A percentile compares a stretch with the other conserved stretches of the same genome.
These are phyloP conservation scores for Lycodopsis pacificus DNA, from an alignment of 2,797 vertebrate genomes.

Conservation along the genomic window DNA sequence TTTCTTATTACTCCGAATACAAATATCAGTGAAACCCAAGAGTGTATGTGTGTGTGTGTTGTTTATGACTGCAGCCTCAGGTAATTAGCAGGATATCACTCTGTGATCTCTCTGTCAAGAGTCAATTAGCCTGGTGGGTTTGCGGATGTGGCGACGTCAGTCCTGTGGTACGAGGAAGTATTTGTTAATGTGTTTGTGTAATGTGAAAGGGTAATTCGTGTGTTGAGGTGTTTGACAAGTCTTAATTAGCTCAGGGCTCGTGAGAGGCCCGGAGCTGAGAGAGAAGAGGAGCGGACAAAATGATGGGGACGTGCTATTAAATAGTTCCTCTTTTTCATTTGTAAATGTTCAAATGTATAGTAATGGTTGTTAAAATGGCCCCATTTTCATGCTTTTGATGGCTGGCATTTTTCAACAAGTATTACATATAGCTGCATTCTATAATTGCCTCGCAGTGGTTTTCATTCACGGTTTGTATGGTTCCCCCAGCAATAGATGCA, in stretches of 20 bases:
- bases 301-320: slow-evolving; percentile 28
- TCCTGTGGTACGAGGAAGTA: slow-evolving; percentile 60
- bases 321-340: slow-evolving; percentile 5
- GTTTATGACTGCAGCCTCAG: slow-evolving; percentile 60
- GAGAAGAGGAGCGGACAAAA: slow-evolving; percentile 21
- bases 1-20: slow-evolving; percentile 77
- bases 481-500: not conserved
- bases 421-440: not conserved
- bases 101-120: slow-evolving; percentile 82
- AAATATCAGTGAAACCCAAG: slow-evolving; percentile 51
- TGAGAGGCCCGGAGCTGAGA: slow-evolving; percentile 31
- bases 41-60: slow-evolving; percentile 16
- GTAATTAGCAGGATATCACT: slow-evolving; percentile 83
- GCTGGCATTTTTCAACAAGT: not conserved
- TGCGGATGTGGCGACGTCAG: slow-evolving; percentile 76
- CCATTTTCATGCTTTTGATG: not conserved
- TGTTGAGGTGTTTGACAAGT: slow-evolving; percentile 78
- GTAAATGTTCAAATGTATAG: slow-evolving; percentile 1
- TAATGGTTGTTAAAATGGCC: not conserved
- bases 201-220: slow-evolving; percentile 11
- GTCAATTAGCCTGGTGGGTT: slow-evolving; percentile 86
- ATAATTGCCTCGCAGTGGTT: not conserved
- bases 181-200: slow-evolving; percentile 62
- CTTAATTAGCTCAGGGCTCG: slow-evolving; percentile 83
- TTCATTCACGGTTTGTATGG: slow-evolving; percentile 1